Conservation (phyloP, 2,888 invertebrate genomes). For the Antitype chi region DNA sequence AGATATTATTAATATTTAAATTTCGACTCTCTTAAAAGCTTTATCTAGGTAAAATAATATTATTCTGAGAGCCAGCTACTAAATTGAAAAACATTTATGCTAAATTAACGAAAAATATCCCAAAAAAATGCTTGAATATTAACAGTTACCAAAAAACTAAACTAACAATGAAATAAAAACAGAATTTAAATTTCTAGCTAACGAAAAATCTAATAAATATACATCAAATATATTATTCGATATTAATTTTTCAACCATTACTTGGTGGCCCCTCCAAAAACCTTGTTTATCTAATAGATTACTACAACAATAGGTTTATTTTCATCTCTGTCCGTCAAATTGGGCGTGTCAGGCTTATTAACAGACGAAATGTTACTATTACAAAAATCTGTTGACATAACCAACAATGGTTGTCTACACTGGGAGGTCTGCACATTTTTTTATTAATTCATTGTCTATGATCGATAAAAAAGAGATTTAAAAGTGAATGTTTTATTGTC, state of each 20-base stretch:
- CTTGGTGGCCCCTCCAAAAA: slow-evolving; percentile 49
- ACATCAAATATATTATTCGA: slow-evolving; percentile 33
- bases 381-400: slow-evolving; percentile 56
- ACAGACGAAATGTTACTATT: slow-evolving; percentile 60
- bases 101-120: too few species aligned
- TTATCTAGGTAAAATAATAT: background rate
- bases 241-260: slow-evolving; percentile 68
- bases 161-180: background rate
- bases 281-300: slow-evolving; percentile 73
- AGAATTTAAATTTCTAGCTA: background rate
- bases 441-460: slow-evolving; percentile 37
- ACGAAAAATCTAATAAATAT: slow-evolving; percentile 17
- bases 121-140: background rate
- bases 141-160: background rate
- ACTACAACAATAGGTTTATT: slow-evolving; percentile 69
- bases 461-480: slow-evolving; percentile 54
- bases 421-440: slow-evolving; percentile 48
- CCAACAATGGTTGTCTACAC: slow-evolving; percentile 44
- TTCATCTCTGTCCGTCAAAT: slow-evolving; percentile 72
- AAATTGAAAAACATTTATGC: background rate
- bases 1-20: background rate
- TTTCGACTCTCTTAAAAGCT: background rate
- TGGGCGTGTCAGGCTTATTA: slow-evolving; percentile 70
- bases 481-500: slow-evolving; percentile 56
- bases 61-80: background rate